Conservation (phyloP, 2,113 vertebrate species). For the Pristiophorus japonicus region DNA sequence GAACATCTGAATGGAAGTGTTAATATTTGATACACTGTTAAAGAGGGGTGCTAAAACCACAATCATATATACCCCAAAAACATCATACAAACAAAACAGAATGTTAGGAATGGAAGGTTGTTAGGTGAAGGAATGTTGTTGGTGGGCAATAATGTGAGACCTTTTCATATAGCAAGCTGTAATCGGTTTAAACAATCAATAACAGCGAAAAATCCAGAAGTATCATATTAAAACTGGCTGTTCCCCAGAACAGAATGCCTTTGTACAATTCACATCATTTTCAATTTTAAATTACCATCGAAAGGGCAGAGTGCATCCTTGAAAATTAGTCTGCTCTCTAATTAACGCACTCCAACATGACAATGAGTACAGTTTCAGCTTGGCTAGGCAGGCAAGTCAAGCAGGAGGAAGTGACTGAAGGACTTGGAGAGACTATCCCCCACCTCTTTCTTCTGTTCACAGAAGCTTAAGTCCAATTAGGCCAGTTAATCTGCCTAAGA, state of each 20-base stretch:
- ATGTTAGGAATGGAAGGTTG: neutral
- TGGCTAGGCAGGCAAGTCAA: conserved; percentile 82
- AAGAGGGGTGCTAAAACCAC: neutral
- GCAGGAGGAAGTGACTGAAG: conserved; percentile 79
- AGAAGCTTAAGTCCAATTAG: conserved; percentile 68
- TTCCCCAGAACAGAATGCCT: conserved; percentile 84
- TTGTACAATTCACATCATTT: conserved; percentile 87
- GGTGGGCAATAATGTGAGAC: conserved; percentile 56
- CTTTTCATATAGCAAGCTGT: conserved; percentile 54
- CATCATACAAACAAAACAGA: neutral
- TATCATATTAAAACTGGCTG: conserved; percentile 68
- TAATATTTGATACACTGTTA: conserved; percentile 7
- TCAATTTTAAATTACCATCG: conserved; percentile 96
- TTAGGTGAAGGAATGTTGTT: conserved; percentile 39
- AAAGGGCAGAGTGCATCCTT: conserved; percentile 90
- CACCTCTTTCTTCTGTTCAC: conserved; percentile 55
- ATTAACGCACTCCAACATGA: conserved; percentile 91
- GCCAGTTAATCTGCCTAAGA: conserved; percentile 64
- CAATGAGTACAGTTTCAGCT: conserved; percentile 82
- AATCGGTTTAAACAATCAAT: conserved; percentile 54
- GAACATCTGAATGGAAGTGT: neutral
- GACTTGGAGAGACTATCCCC: conserved; percentile 63
- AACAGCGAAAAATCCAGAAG: conserved; percentile 44
- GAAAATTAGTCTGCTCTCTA: conserved; percentile 92
- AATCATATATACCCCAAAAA: neutral